These are phyloP conservation scores for Ammodytes dubius DNA, from an alignment of 2,113 vertebrate genomes.

Conservation along the genomic window DNA sequence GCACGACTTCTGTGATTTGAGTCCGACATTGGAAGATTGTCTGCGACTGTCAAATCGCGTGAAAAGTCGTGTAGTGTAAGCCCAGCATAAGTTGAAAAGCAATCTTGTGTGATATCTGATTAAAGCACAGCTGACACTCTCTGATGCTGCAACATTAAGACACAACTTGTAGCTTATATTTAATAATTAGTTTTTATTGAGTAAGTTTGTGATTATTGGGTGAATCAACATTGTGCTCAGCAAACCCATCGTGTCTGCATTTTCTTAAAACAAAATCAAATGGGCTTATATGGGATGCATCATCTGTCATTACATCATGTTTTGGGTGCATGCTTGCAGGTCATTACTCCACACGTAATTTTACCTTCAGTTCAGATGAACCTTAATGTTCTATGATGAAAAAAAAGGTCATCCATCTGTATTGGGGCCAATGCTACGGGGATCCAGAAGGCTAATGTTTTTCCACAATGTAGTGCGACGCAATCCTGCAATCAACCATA, in stretches of 20 bases:
- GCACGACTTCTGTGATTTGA: no score
- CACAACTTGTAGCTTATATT: neutral
- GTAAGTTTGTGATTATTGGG: neutral
- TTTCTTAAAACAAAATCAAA: neutral
- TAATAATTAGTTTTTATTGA: neutral
- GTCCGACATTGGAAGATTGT: no score
- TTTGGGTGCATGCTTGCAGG: no score
- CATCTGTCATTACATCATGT: neutral
- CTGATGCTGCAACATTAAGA: neutral
- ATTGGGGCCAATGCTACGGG: no score
- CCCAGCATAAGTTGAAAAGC: no score
- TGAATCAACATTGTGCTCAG: neutral
- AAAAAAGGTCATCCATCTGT: no score
- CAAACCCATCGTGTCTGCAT: neutral
- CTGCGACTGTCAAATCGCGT: no score
- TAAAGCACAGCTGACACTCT: neutral
- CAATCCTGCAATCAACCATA: neutral
- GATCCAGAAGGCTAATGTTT: no score
- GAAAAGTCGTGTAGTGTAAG: no score
- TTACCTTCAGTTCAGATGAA: neutral
- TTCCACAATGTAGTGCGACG: no score
- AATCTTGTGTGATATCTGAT: neutral
- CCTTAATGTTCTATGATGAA: no score
- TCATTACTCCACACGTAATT: neutral
- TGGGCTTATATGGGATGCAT: neutral